Evolutionary conservation across 2,888 invertebrate species (phyloP).

Genomic region (Drosophila macrospina): DNA sequence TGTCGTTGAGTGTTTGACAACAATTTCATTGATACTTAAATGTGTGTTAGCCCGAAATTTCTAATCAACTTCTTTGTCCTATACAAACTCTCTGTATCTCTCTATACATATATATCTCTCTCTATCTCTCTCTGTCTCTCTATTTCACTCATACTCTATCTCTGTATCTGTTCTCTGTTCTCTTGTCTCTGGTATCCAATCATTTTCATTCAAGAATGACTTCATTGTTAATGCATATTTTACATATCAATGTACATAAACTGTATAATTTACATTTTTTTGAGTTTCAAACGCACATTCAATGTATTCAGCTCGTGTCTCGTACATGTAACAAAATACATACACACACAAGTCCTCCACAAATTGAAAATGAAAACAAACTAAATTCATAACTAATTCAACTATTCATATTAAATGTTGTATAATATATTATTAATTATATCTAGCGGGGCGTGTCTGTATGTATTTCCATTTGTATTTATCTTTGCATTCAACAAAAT

Average conservation of each 20-base stretch:
- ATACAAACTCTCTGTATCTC: constrained; percentile 1
- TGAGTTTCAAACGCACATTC: constrained; percentile 43
- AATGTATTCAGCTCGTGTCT: constrained; percentile 42
- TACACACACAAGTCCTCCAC: constrained; percentile 31
- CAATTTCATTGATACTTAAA: constrained; percentile 32
- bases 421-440: constrained; percentile 8
- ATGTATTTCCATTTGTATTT: constrained; percentile 51
- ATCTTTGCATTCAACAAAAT: constrained; percentile 56
- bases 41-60: constrained; percentile 27
- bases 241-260: constrained; percentile 51
- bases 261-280: constrained; percentile 18
- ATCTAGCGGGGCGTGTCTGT: constrained; percentile 8
- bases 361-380: background rate
- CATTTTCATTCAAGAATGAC: constrained; percentile 38
- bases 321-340: constrained; percentile 18
- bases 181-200: constrained; percentile 20
- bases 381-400: background rate
- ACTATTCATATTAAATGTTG: constrained; percentile 3
- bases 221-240: constrained; percentile 45
- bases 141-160: constrained; percentile 1
- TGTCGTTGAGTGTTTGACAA: constrained; percentile 49
- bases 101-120: background rate
- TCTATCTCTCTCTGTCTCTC: background rate
- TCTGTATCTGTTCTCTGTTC: constrained; percentile 8
- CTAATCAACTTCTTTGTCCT: constrained; percentile 31